Conservation (phyloP, 2,888 invertebrate genomes). For the Atethmia centrago region DNA sequence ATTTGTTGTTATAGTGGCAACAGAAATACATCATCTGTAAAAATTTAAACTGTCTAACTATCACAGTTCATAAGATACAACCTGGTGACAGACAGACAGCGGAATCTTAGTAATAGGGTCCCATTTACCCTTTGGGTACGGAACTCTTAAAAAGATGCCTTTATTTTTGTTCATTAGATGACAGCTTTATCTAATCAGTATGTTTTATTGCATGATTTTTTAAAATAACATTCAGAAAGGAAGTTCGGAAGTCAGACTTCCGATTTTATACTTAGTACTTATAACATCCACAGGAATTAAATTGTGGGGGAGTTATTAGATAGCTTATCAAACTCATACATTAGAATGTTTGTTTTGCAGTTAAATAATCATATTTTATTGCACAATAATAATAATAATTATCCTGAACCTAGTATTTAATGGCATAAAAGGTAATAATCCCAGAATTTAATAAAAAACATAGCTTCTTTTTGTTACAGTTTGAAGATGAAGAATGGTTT, state of each 20-base stretch:
- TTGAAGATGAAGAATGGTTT: not conserved
- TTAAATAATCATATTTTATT: not conserved
- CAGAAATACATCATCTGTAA: too few relatives aligned
- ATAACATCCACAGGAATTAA: slow-evolving; percentile 45
- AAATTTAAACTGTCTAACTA: too few relatives aligned
- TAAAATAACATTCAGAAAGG: not conserved
- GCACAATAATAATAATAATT: not conserved
- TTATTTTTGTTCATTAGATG: not conserved
- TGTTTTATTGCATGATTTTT: not conserved
- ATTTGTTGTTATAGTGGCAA: too few relatives aligned
- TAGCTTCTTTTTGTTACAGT: not conserved
- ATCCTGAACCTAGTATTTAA: not conserved
- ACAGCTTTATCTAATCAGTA: not conserved
- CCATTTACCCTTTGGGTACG: too few relatives aligned
- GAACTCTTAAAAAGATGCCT: too few relatives aligned
- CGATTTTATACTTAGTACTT: slow-evolving; percentile 14
- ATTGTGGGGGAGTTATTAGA: slow-evolving; percentile 21
- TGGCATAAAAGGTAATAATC: not conserved
- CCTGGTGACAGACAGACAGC: too few relatives aligned
- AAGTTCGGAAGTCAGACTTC: slow-evolving; percentile 16
- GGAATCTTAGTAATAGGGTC: too few relatives aligned
- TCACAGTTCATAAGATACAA: too few relatives aligned
- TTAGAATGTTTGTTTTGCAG: slow-evolving; percentile 2
- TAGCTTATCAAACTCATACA: slow-evolving; percentile 38
- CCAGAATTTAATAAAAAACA: not conserved